Base-by-base conservation (phyloP, 2,888 invertebrate genomes). In the Drosophila cyrtoloma region DNA sequence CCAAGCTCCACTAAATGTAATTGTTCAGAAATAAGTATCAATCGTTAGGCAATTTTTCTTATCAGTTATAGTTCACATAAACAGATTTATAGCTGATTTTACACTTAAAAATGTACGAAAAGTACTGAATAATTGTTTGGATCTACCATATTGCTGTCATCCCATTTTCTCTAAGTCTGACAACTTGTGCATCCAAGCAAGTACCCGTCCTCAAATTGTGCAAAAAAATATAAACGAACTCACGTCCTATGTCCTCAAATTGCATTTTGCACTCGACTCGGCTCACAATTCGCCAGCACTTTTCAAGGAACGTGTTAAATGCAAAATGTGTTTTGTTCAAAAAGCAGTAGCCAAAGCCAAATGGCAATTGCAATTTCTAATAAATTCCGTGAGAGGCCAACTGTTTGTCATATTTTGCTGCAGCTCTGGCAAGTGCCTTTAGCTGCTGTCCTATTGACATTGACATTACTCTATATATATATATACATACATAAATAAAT, bases 221-320 rank as follows among this genome's bases (percentile, higher is more conserved):
- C 51, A 47, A 47, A 47, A 32, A 70, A 74, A 86, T 77, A 77
- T 79, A 89, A 86, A 89, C 89, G 87, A 86, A 86, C 89, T 86
- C 86, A 86, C 86, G 89, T 86, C 80, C 68, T 69, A 69, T 68
- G 77, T 73, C 77, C 77, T 77, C 74, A 84, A 86, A 86, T 86
- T 86, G 87, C 89, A 86, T 89, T 86, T 86, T 73, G 89, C 85
- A 89, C 84, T 89, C 81, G 89, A 89, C 79, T 79, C 86, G 74
- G 71, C 74, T 77, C 84, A 81, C 86, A 86, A 81, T 84, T 81
- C 84, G 84, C 84, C 59, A 67, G 82, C 84, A 79, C 71, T 73
- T 70, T 73, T 68, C 53, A 28, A 59, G 63, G 68, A 81, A 89
- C 90, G 90, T 90, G 86, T 84, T 90, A 90, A 89, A 86, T 84